Percentiles rank a stretch among this genome's conserved stretches.
phyloP scores from a whole-genome alignment of 2,797 vertebrate genomes.

The Podarcis siculus region DNA sequence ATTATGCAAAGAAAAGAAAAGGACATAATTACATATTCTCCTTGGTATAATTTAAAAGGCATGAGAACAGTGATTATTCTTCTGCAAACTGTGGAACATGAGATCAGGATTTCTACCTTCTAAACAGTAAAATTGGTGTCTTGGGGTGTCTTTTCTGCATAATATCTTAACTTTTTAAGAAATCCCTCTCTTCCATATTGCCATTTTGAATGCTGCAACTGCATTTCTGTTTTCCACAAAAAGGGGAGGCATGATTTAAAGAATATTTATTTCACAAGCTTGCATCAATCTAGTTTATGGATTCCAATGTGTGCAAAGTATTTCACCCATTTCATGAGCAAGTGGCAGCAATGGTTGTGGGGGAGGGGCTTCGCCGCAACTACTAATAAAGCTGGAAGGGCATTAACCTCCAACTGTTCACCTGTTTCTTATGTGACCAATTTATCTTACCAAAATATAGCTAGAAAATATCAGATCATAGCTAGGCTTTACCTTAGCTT shows the following conservation, averaged over 20 bases:
- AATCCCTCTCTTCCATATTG: not conserved
- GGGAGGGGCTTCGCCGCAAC: too few species aligned
- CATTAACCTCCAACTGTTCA: not conserved
- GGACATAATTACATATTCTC: not conserved
- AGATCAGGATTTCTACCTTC: not conserved
- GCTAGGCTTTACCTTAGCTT: constrained; percentile 85
- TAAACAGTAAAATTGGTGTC: not conserved
- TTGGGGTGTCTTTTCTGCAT: not conserved
- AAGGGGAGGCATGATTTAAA: not conserved
- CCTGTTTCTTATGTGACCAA: not conserved
- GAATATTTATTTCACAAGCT: not conserved
- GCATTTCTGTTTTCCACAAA: not conserved
- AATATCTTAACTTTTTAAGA: not conserved
- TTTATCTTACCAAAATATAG: not conserved
- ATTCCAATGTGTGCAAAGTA: not conserved
- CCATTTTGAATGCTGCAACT: not conserved
- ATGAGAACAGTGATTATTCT: not conserved
- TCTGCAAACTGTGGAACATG: not conserved
- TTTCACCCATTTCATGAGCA: too few species aligned
- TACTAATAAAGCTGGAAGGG: not conserved
- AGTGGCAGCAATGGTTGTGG: too few species aligned
- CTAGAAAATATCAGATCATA: not conserved
- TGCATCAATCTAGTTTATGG: not conserved
- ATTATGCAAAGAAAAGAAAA: not conserved
- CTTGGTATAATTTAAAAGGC: not conserved